Conservation (phyloP, 2,113 vertebrate species). For the Cynopterus brachyotis region DNA sequence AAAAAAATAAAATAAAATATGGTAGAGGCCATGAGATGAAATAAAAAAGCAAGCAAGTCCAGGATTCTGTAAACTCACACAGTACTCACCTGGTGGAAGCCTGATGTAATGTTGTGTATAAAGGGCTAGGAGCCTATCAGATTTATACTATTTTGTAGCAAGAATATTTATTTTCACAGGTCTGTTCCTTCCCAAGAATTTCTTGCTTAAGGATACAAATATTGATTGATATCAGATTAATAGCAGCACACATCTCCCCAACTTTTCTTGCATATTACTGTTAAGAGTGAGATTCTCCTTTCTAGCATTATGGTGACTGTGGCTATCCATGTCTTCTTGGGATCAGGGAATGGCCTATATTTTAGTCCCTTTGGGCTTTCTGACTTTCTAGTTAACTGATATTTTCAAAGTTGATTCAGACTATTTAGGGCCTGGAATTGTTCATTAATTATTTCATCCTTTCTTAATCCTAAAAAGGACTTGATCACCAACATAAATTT, state of each 20-base stretch:
- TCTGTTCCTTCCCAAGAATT: background rate
- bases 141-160: background rate
- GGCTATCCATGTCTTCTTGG: background rate
- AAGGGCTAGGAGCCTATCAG: background rate
- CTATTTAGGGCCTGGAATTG: background rate
- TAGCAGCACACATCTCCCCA: background rate
- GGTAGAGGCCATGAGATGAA: conserved; percentile 49
- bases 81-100: conserved; percentile 61
- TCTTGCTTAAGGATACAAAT: background rate
- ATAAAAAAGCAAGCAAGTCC: conserved; percentile 62
- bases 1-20: conserved; percentile 61
- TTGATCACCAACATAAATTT: conserved; percentile 25
- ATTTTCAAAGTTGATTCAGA: conserved; percentile 7
- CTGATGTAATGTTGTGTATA: conserved; percentile 5
- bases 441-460: background rate
- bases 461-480: conserved; percentile 2
- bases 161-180: conserved; percentile 27
- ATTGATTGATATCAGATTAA: background rate
- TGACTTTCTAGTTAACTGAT: conserved; percentile 9
- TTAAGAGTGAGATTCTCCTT: background rate
- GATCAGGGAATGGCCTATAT: background rate
- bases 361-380: background rate
- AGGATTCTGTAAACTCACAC: conserved; percentile 68
- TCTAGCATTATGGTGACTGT: background rate
- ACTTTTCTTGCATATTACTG: background rate